Evolutionary conservation across 1,140 invertebrate genomes (phyloP), one percentile per base, ranked within the genome.

Genomic region (Parapsyche elsis): DNA sequence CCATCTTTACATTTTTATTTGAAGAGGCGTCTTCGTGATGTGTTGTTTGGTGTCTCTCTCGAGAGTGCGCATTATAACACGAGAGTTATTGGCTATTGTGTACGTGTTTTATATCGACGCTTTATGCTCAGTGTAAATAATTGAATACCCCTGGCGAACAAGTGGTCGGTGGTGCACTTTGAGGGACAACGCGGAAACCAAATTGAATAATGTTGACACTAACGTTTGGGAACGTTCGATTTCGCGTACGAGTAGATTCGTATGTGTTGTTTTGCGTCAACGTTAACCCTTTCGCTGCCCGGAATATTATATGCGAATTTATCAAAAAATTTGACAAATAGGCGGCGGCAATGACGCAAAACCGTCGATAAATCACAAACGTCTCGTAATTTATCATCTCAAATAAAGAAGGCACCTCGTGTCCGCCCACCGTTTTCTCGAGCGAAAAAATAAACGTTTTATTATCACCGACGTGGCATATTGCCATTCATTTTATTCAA

Each of bases 381-480:
- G 38, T 14, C 38, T 73, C 46, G 44, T 73, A 53, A 73, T 73
- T 73, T 73, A 73, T 73, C 71, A 73, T 73, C 19, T 73, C 46
- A 73, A 38, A 73, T 73, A 73, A 73, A 73, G 71, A 73, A 73
- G 71, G 71, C 71, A 45, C 44, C 46, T 59, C 10, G 71, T 16
- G 64, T 67, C 71, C 71, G 71, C 71, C 71, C 71, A 73, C 71
- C 9, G 44, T 46, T 73, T 73, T 73, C 71, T 73, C 71, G 9
- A 26, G 14, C 71, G 46, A 21, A 46, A 46, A 73, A 73, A 73
- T 21, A 46, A 73, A 46, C 73, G 44, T 76, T 76, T 57, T 76
- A 38, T 38, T 38, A 57, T 76, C 73, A 59, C 49, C 71, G 44
- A 46, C 1, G 71, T 24, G 38, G 71, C 26, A 38, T 30, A 73